Base-by-base conservation (phyloP, 2,113 vertebrate genomes). In the Herpetotheres cachinnans region DNA sequence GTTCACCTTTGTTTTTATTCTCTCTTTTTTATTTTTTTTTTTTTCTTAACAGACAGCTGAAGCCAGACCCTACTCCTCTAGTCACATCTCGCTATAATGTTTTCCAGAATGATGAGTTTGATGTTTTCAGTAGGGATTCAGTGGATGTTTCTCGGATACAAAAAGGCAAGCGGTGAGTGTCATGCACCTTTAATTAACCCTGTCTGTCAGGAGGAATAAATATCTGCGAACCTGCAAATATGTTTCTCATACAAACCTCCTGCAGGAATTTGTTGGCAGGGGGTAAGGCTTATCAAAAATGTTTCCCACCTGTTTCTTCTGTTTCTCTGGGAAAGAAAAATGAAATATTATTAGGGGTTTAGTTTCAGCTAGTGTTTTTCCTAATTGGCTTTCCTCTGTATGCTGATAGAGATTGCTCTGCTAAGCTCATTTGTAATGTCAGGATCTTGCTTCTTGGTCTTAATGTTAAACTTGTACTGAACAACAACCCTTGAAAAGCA, bases 101-200 rank as follows among this genome's bases (percentile, higher is more conserved):
- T 78, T 99, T 99, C 97, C 99, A 99, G 86, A 98, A 99, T 0
- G 99, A 99, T 4, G 99, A 99, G 95, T 99, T 99, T 96, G 99
- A 99, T 36, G 97, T 99, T 77, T 99, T 99, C 98, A 99, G 98
- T 55, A 98, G 99, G 81, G 99, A 99, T 72, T 97, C 98, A 6
- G 98, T 99, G 97, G 99, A 99, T 96, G 97, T 99, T 97, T 99
- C 98, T 65, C 98, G 99, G 29, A 95, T 99, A 89, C 99, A 99
- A 97, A 99, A 99, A 96, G 99, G 99, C 96, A 98, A 98, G 95
- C 98, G 98, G 99, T 99, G 93, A 98, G 98, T 91, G 3, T 11
- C 1, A 3, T 47, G 36, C 11, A 5, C 73, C 52, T 46, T 54
- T 49, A 32, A 54, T 50, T 49, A 91, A 66, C 59, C 89, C 54